These are phyloP conservation scores for Biston stratarius DNA, from an alignment of 2,888 invertebrate genomes.

Conservation along the genomic window DNA sequence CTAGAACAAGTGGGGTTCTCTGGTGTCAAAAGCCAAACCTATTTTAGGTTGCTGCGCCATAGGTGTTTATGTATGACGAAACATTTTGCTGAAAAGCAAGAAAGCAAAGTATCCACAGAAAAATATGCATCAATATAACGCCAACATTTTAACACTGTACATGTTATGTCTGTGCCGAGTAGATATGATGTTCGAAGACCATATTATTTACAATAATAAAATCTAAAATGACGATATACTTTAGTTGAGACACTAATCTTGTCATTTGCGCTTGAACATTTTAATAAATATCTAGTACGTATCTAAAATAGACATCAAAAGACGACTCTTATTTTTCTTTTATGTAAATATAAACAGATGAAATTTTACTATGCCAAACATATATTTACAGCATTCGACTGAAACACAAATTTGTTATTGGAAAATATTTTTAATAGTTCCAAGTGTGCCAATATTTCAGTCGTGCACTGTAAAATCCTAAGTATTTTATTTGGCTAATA, in stretches of 20 bases:
- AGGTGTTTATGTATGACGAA: too few species aligned
- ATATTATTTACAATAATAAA: slow-evolving; percentile 29
- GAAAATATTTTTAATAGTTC: not conserved
- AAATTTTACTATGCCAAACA: slow-evolving; percentile 3
- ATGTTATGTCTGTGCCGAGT: not conserved
- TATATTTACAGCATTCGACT: slow-evolving; percentile 5
- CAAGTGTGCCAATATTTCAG: slow-evolving; percentile 9
- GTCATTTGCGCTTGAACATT: slow-evolving; percentile 57
- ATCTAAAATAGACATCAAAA: slow-evolving; percentile 64
- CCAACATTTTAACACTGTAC: not conserved
- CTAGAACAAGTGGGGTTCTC: too few species aligned
- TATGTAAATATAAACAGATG: slow-evolving; percentile 21
- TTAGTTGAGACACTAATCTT: slow-evolving; percentile 40
- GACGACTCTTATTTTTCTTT: slow-evolving; percentile 20
- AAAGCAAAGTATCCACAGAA: not conserved
- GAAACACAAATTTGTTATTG: not conserved
- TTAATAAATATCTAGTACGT: slow-evolving; percentile 48
- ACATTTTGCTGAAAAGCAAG: not conserved
- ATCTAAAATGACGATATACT: slow-evolving; percentile 34
- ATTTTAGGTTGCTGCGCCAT: too few species aligned
- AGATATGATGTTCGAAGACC: not conserved
- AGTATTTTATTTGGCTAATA: not conserved
- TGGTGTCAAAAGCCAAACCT: too few species aligned
- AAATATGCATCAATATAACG: not conserved
- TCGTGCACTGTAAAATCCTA: slow-evolving; percentile 12